Base-by-base conservation (phyloP, 2,888 invertebrate genomes). In the Choristoneura rosaceana region DNA sequence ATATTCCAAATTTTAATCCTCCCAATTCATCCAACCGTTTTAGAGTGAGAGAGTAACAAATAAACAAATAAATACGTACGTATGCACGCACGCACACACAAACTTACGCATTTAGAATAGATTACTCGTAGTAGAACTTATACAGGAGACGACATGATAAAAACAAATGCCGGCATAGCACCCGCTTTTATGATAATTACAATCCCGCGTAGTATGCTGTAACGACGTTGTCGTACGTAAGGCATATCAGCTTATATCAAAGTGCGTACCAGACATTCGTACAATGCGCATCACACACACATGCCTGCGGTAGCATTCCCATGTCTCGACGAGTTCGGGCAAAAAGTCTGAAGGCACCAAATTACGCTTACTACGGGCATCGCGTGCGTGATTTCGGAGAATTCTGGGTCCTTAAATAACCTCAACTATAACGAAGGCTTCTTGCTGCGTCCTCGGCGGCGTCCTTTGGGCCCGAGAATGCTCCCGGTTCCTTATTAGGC, bases 401-500 rank as follows among this genome's bases (percentile, higher is more conserved):
- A 91, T 75, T 79, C 76, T 81, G 80, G 85, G 84, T 89, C 87
- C 83, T 89, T 88, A 91, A 91, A 91, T 90, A 91, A 87, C 86
- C 83, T 75, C 80, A 80, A 82, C 82, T 82, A 83, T 84, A 84
- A 76, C 82, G 83, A 86, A 81, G 84, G 82, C 82, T 89, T 89
- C 88, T 89, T 89, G 84, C 80, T 70, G 71, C 74, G 91, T 87
- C 91, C 90, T 91, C 88, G 84, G 90, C 93, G 93, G 92, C 86
- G 92, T 91, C 92, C 93, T 93, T 92, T 92, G 82, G 80, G 81
- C 80, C 82, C 80, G 83, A 85, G 90, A 91, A 91, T 90, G 89
- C 81, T 84, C 82, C 78, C 79, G 76, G 79, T 80, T 77, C 93
- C 93, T 83, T 93, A 92, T 92, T 90, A 81, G 93, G 93, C 84